These are phyloP conservation scores for Drosophila cognata DNA, from an alignment of 2,888 invertebrate species.

Conservation along the genomic window DNA sequence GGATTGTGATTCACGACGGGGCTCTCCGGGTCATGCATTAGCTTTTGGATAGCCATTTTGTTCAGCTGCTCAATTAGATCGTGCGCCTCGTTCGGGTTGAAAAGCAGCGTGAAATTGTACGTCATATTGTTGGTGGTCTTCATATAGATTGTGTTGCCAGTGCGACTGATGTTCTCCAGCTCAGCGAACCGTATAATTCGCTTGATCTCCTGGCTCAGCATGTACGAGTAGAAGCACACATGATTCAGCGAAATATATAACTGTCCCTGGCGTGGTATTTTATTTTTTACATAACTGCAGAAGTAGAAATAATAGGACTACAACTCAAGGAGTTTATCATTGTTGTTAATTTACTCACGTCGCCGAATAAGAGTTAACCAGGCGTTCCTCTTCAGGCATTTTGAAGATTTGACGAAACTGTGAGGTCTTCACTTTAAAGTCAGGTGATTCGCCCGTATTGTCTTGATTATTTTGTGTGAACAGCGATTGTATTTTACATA, in stretches of 20 bases:
- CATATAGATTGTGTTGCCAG: conserved; percentile 93
- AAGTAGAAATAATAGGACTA: conserved; percentile 31
- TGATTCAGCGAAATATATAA: conserved; percentile 98
- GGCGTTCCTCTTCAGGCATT: conserved; percentile 96
- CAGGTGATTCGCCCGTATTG: conserved; percentile 82
- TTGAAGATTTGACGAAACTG: conserved; percentile 95
- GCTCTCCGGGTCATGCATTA: conserved; percentile 93
- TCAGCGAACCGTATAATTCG: conserved; percentile 92
- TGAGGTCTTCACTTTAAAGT: conserved; percentile 92
- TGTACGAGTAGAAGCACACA: conserved; percentile 97
- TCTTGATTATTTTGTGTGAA: conserved; percentile 89
- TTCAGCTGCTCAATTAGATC: conserved; percentile 97
- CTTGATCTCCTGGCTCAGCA: conserved; percentile 95
- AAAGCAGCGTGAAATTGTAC: conserved; percentile 96
- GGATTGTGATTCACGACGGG: conserved; percentile 95
- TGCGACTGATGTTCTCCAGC: conserved; percentile 90
- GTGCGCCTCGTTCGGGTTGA: conserved; percentile 95
- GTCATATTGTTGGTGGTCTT: conserved; percentile 92
- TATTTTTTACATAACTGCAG: conserved; percentile 95
- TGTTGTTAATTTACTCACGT: conserved; percentile 87
- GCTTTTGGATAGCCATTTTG: conserved; percentile 97
- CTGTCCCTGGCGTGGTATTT: conserved; percentile 98
- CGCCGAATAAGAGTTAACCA: conserved; percentile 97
- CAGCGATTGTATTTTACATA: conserved; percentile 98
- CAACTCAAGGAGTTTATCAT: neutral